Evolutionary conservation across 2,113 vertebrate genomes (phyloP).

Genomic region (Stomatorhinus ivindoensis): DNA sequence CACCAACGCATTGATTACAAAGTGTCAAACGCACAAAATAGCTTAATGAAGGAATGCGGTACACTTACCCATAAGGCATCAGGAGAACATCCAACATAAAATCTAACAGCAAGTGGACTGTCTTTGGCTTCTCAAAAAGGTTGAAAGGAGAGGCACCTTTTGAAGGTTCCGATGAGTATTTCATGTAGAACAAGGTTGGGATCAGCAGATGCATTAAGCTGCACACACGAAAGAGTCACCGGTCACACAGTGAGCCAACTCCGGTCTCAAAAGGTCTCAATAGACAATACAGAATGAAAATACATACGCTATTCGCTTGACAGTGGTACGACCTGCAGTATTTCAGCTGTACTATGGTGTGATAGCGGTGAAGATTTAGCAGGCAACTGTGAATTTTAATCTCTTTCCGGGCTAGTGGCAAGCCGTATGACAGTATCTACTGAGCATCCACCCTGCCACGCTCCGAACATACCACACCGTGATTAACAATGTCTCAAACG

Average conservation of each 20-base stretch:
- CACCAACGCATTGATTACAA: background rate
- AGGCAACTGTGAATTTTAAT: background rate
- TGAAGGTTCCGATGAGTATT: slow-evolving; percentile 78
- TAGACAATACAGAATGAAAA: background rate
- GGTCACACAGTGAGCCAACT: background rate
- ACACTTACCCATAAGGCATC: slow-evolving; percentile 93
- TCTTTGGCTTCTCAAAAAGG: slow-evolving; percentile 94
- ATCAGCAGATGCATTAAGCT: slow-evolving; percentile 98
- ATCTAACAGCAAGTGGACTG: slow-evolving; percentile 89
- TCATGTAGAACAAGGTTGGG: slow-evolving; percentile 94
- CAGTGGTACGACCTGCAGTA: background rate
- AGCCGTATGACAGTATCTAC: background rate
- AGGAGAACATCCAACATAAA: slow-evolving; percentile 97
- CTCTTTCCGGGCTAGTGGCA: background rate
- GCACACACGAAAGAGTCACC: slow-evolving; percentile 35
- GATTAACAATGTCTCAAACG: background rate
- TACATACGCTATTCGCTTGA: background rate
- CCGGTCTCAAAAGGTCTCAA: background rate
- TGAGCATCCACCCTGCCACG: background rate
- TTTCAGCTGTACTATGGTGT: background rate
- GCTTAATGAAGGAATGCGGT: background rate
- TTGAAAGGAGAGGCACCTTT: slow-evolving; percentile 82
- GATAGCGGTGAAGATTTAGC: background rate
- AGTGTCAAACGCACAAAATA: background rate
- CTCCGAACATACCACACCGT: background rate